These are phyloP conservation scores for Montipora capricornis DNA, from an alignment of 64 coral and sea anemone species.

Conservation along the genomic window DNA sequence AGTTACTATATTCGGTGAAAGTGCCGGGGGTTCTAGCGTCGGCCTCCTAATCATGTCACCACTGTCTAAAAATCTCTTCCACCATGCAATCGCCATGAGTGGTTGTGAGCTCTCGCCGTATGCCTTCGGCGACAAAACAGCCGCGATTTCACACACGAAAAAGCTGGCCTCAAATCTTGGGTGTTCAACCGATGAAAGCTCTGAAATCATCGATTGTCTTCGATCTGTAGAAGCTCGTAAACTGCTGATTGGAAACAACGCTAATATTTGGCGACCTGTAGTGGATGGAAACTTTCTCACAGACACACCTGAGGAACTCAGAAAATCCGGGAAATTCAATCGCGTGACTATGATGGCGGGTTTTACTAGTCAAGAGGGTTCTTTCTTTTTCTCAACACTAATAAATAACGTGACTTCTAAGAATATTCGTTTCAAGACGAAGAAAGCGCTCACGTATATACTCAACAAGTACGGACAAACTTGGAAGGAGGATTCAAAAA, in stretches of 20 bases:
- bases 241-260: not conserved
- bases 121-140: not conserved
- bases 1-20: slow-evolving; percentile 84
- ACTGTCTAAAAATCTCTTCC: slow-evolving; percentile 51
- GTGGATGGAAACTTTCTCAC: slow-evolving; percentile 72
- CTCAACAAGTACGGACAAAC: slow-evolving; percentile 33
- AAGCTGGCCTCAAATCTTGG: not conserved
- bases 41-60: slow-evolving; percentile 68
- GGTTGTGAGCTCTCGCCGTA: slow-evolving; percentile 58
- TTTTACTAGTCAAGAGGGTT: slow-evolving; percentile 76
- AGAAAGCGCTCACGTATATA: not conserved
- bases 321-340: slow-evolving; percentile 62
- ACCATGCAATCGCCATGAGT: slow-evolving; percentile 68
- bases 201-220: slow-evolving; percentile 19
- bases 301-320: slow-evolving; percentile 61
- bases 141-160: slow-evolving; percentile 12
- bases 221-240: slow-evolving; percentile 14
- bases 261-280: slow-evolving; percentile 73
- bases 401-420: not conserved
- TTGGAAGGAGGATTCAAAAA: not conserved
- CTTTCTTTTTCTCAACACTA: slow-evolving; percentile 29
- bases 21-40: slow-evolving; percentile 72
- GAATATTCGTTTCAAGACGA: not conserved
- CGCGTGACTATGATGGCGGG: slow-evolving; percentile 64
- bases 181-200: slow-evolving; percentile 32